These are phyloP conservation scores for Anastrepha ludens DNA, from an alignment of 1,140 invertebrate genomes.

Conservation along the genomic window DNA sequence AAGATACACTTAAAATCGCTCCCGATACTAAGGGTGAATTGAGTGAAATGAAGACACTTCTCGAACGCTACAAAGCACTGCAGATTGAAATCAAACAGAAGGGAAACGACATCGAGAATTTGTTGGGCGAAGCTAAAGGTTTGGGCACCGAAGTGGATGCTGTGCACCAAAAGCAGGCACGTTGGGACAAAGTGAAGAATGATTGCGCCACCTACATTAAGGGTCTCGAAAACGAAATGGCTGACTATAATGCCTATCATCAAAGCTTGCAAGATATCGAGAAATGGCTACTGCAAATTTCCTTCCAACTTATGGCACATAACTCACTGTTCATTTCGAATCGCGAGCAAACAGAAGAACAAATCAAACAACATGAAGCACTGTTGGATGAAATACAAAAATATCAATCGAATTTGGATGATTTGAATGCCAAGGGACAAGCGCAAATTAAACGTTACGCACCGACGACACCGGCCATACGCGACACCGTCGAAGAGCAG, in stretches of 20 bases:
- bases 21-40: conserved; percentile 86
- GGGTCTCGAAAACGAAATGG: conserved; percentile 84
- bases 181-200: conserved; percentile 80
- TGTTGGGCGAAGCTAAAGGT: conserved; percentile 83
- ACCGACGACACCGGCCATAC: conserved; percentile 81
- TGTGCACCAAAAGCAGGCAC: conserved; percentile 79
- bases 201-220: conserved; percentile 79
- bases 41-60: conserved; percentile 91
- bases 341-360: conserved; percentile 91
- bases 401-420: conserved; percentile 87
- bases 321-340: conserved; percentile 95
- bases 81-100: conserved; percentile 85
- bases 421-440: conserved; percentile 87
- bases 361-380: conserved; percentile 89
- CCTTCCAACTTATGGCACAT: conserved; percentile 96
- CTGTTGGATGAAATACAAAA: conserved; percentile 89
- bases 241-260: conserved; percentile 91
- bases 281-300: conserved; percentile 96
- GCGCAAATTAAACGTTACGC: conserved; percentile 89
- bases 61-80: conserved; percentile 89
- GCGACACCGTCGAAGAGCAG: conserved; percentile 87
- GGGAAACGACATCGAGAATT: conserved; percentile 82
- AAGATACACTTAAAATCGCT: conserved; percentile 79
- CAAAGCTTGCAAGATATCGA: conserved; percentile 93
- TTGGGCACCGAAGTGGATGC: conserved; percentile 80